Evolutionary conservation across 2,797 vertebrate species (phyloP).

Genomic region (Enteromius mattozi): DNA sequence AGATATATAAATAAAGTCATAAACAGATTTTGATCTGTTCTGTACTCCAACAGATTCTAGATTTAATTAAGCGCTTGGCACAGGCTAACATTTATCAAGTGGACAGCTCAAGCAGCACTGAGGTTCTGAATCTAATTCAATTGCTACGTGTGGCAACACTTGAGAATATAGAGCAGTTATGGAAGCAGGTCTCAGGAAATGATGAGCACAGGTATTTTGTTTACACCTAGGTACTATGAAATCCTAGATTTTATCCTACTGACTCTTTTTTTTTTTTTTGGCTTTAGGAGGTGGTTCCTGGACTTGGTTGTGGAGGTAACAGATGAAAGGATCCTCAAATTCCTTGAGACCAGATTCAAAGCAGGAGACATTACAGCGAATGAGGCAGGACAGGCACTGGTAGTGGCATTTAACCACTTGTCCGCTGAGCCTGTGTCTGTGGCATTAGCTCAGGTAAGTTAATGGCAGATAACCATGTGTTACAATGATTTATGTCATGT

Average conservation of each 20-base stretch:
- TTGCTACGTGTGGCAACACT: constrained; percentile 72
- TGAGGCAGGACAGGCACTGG: constrained; percentile 76
- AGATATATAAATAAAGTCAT: not conserved
- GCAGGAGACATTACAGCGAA: constrained; percentile 68
- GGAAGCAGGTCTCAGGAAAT: constrained; percentile 76
- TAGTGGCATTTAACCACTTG: constrained; percentile 76
- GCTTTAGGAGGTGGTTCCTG: constrained; percentile 81
- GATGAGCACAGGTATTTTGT: constrained; percentile 75
- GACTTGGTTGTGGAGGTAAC: constrained; percentile 74
- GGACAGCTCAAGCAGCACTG: constrained; percentile 73
- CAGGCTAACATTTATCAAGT: constrained; percentile 75
- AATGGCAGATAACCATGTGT: not conserved
- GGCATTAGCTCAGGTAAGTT: constrained; percentile 75
- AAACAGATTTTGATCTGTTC: not conserved
- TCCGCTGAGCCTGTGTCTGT: constrained; percentile 67
- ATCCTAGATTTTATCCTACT: constrained; percentile 4
- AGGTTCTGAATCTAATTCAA: constrained; percentile 79
- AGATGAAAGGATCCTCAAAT: constrained; percentile 78
- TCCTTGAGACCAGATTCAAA: constrained; percentile 79
- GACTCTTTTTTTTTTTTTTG: not conserved
- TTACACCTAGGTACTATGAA: constrained; percentile 16
- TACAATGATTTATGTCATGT: not conserved
- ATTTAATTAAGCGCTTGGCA: constrained; percentile 79
- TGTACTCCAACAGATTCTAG: constrained; percentile 72
- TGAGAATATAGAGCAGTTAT: constrained; percentile 77